Conservation (phyloP, 2,888 invertebrate genomes). For the Cyrtodaria siliqua region DNA sequence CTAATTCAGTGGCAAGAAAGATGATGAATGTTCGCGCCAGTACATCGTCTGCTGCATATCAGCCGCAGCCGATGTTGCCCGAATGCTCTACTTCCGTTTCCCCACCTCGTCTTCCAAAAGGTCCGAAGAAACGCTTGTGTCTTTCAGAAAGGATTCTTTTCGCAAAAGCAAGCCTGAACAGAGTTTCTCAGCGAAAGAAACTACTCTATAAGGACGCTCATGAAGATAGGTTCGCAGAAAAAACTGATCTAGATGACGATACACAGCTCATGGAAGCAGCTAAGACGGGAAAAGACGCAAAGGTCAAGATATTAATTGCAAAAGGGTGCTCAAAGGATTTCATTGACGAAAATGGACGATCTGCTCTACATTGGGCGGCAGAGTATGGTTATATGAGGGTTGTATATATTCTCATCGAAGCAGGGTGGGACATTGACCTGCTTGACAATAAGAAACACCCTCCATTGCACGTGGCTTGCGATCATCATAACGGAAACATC, state of each 20-base stretch:
- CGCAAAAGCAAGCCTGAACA: conserved; percentile 56
- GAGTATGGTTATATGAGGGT: conserved; percentile 76
- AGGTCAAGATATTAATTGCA: conserved; percentile 66
- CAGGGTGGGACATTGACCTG: conserved; percentile 71
- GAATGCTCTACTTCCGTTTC: conserved; percentile 4
- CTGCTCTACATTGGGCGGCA: conserved; percentile 80
- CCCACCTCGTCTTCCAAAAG: conserved; percentile 23
- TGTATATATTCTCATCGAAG: conserved; percentile 70
- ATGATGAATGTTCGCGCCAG: conserved; percentile 11
- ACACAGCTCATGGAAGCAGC: conserved; percentile 73
- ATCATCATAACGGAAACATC: conserved; percentile 74
- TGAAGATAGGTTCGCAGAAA: conserved; percentile 62
- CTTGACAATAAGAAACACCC: conserved; percentile 76
- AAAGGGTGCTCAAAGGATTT: conserved; percentile 52
- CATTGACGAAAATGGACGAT: conserved; percentile 70
- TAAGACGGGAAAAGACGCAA: conserved; percentile 73
- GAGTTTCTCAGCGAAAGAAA: conserved; percentile 57
- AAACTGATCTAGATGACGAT: conserved; percentile 64
- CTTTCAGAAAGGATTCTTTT: conserved; percentile 59
- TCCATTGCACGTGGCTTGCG: conserved; percentile 79
- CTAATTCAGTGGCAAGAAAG: too few relatives aligned
- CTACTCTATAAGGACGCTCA: conserved; percentile 47
- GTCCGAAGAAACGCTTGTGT: conserved; percentile 53
- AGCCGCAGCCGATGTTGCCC: background rate
- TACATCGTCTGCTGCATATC: background rate